Evolutionary conservation across 2,797 vertebrate species (phyloP), one percentile per base, ranked within the genome.

Genomic region (Trachurus trachurus): DNA sequence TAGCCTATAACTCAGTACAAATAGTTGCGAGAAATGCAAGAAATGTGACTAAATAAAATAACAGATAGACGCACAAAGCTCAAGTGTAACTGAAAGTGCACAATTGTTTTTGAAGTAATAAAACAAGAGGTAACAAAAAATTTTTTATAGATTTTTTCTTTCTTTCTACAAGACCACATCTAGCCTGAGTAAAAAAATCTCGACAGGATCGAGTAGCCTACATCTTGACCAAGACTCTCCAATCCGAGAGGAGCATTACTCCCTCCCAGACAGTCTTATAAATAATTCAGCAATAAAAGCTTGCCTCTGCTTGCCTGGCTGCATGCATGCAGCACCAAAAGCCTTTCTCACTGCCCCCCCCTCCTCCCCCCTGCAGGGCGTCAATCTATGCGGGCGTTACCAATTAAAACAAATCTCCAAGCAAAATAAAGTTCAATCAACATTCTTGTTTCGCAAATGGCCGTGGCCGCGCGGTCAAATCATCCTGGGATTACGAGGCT

Each of bases 281-380:
- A 94, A 96, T 95, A 93, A 95, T 95, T 94, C 92, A 95, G 77
- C 79, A 79, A 85, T 87, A 91, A 92, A 92, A 94, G 87, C 90
- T 93, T 86, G 88, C 93, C 78, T 86, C 71, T 78, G 87, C 86
- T 65, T 57, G 85, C 86, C 70, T 83, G 86, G 68, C 86, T 92
- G 90, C 87, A 86, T 92, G 90, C 87, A 86, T 84, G 80, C 85
- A 89, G 85, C 86, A 84, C 71, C 73, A 59, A 81, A 65, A 86
- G 68, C n/a, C 60, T 34, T 56, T 78, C 75, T 11, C 85, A 6
- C 59, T 7, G 26, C 26, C 42, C 49, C 19, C 13, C 10, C 22
- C 17, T 1, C 17, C 21, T 12, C 5, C 8, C 26, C 31, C 2
- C 29, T 57, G 49, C 34, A 53, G 66, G 59, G 70, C 74, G 17